Evolutionary conservation across 2,797 vertebrate species (phyloP).

Genomic region (Simalia tracyae): DNA sequence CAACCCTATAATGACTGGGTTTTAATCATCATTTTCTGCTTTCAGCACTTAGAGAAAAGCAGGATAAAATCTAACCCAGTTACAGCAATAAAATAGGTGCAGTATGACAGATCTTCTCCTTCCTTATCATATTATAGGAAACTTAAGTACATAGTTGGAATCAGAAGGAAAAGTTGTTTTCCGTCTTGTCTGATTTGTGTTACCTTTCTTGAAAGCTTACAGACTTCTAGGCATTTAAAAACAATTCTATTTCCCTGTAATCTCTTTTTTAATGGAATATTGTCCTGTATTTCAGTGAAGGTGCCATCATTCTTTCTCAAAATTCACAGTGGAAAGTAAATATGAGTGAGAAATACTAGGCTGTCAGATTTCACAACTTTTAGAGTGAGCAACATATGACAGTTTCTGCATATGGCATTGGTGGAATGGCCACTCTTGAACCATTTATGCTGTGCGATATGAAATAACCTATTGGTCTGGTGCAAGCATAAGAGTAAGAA

Average conservation of each 20-base stretch:
- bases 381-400: neutral
- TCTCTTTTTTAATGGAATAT: neutral
- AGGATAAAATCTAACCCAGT: neutral
- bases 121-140: slow-evolving; percentile 45
- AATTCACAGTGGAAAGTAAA: neutral
- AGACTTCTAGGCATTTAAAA: neutral
- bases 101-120: slow-evolving; percentile 16
- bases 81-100: neutral
- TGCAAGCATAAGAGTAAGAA: neutral
- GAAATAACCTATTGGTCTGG: neutral
- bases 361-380: neutral
- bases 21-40: neutral
- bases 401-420: neutral
- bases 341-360: neutral
- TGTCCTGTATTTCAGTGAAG: neutral
- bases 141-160: slow-evolving; percentile 2
- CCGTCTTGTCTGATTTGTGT: slow-evolving; percentile 57
- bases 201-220: slow-evolving; percentile 25
- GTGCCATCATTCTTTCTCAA: too few species aligned
- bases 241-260: neutral
- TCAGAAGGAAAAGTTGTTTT: neutral
- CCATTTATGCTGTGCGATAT: neutral
- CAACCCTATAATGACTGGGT: neutral
- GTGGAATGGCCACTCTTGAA: neutral
- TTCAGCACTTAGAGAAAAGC: neutral